These are phyloP conservation scores for Ceramica pisi DNA, from an alignment of 2,888 invertebrate genomes.

Conservation along the genomic window DNA sequence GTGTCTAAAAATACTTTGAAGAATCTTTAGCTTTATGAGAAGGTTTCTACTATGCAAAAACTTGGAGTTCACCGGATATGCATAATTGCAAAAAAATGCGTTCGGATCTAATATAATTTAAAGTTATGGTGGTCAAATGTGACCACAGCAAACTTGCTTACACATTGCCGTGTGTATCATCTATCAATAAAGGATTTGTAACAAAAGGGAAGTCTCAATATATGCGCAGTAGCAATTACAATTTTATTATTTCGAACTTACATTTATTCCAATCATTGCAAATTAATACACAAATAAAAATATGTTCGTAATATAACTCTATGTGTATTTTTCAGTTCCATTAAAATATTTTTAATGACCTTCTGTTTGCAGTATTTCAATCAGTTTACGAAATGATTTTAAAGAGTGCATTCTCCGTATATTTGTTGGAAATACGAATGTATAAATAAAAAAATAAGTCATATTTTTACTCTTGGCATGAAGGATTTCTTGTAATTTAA, in stretches of 20 bases:
- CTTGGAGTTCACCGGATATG: too few relatives aligned
- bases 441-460: background rate
- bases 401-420: background rate
- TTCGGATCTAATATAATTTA: too few relatives aligned
- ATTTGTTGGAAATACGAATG: conserved; percentile 3
- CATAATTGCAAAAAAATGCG: too few relatives aligned
- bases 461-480: background rate
- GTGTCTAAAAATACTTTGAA: background rate
- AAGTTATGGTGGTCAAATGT: too few relatives aligned
- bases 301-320: background rate
- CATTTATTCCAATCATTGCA: background rate
- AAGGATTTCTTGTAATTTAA: background rate
- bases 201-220: background rate
- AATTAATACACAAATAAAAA: background rate
- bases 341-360: conserved; percentile 1
- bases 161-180: too few relatives aligned
- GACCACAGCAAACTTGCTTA: too few relatives aligned
- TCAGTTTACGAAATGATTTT: conserved; percentile 11
- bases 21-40: background rate
- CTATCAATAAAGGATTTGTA: too few relatives aligned
- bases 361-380: conserved; percentile 2
- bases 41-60: too few relatives aligned
- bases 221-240: background rate
- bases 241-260: background rate
- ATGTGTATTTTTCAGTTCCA: background rate